Base-by-base conservation (phyloP, 2,113 vertebrate genomes). In the Neotoma lepida region DNA sequence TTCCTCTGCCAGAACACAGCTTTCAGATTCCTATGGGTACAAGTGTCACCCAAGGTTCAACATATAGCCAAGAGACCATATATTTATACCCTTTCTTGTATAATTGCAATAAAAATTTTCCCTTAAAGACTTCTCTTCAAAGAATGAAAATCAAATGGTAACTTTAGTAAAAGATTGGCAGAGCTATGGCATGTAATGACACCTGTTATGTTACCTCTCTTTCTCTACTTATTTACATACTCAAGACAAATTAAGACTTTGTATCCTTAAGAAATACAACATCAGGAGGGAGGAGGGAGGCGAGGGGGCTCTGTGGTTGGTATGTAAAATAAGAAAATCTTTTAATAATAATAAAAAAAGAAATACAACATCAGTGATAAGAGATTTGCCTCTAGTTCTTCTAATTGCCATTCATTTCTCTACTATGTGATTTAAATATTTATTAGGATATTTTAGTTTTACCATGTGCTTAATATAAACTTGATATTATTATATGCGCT, bases 381-480 rank as follows among this genome's bases (percentile, higher is more conserved):
- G 22, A 5, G 15, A 15, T 39, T 61, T 82, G n/a, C 12, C 18
- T n/a, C 51, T 39, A 58, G 3, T 7, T 39, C 4, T 14, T 58
- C n/a, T 61, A 61, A 39, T 41, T 78, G 17, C 20, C 3, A 22
- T 78, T 61, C 3, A 14, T 58, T 17, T 28, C 3, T 61, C 54
- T 80, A 10, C 82, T 30, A n/a, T 56, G 63, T 24, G 20, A 78
- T 56, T 54, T 70, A 68, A 92, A 22, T 86, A 76, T 24, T n/a
- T 77, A 54, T 80, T 80, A 49, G 33, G 30, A 4, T 63, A 80
- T 68, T 95, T 87, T 78, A 18, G 41, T 73, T 96, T 77, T 86
- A 14, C 18, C 51, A 9, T 51, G 0, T 87, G 8, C 12, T 20
- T 33, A 86, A 22, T 39, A 30, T 71, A 46, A 14, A 63, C 14